Evolutionary conservation across 2,888 invertebrate species (phyloP), one percentile per base, ranked within the genome.

Genomic region (Drosophila anomalipes): DNA sequence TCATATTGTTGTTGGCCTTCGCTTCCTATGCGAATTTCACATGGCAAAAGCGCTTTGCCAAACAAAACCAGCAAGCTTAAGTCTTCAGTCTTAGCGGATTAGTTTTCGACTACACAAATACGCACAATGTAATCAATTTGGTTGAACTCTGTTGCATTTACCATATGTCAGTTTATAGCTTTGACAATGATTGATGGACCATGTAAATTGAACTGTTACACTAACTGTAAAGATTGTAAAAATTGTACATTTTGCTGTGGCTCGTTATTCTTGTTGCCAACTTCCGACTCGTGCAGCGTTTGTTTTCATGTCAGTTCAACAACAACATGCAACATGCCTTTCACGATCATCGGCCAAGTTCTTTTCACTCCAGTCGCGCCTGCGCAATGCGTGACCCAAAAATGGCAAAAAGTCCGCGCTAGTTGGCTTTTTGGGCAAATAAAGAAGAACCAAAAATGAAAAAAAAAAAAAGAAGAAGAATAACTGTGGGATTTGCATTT

Each of bases 31-130:
- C 35, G 62, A 78, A 78, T 69, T 79, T 72, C 76, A 70, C 76
- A 70, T 70, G 72, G 54, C 61, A 56, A 56, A 53, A 52, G 44
- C 47, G 60, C 35, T 60, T 69, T 64, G 57, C 39, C 54, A 44
- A 49, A 52, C 44, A 52, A 56, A 60, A 37, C 37, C 44, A 52
- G 30, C 30, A 19, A 69, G 74, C 65, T 77, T 54, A 80, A 70
- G 68, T 59, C 81, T 73, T 70, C 70, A 76, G 81, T 69, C 76
- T 77, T 77, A 60, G 60, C 74, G 88, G 80, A 78, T 88, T 86
- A 82, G 67, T 74, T 77, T 73, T 68, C 32, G 79, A 65, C 59
- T 73, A 59, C 32, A 56, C 37, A 47, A 63, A 70, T 64, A 57
- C 61, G 62, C 72, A 68, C 56, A 79, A 51, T 63, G 63, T 71